These are phyloP conservation scores for Atethmia centrago DNA, from an alignment of 2,888 invertebrate genomes.

Conservation along the genomic window DNA sequence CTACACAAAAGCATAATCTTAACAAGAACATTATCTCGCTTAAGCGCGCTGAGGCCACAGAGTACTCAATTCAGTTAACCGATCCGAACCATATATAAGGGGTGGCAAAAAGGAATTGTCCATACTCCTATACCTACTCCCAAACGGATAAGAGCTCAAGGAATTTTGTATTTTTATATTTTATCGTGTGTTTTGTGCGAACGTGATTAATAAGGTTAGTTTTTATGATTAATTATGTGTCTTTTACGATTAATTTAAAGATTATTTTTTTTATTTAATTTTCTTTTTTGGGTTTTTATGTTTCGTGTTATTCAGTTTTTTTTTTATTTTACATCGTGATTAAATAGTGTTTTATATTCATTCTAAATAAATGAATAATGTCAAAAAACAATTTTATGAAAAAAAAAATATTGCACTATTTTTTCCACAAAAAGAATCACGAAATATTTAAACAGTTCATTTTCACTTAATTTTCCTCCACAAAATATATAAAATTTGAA, in stretches of 20 bases:
- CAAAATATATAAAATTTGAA: no score
- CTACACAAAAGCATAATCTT: background rate
- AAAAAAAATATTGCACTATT: background rate
- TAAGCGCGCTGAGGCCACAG: constrained; percentile 1
- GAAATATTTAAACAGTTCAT: background rate
- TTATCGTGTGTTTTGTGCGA: constrained; percentile 55
- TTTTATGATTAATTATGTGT: constrained; percentile 9
- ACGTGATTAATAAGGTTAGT: constrained; percentile 56
- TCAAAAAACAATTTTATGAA: background rate
- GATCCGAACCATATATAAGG: constrained; percentile 56
- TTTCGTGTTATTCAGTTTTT: background rate
- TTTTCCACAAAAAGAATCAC: background rate
- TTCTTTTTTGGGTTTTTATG: background rate
- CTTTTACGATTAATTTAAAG: background rate
- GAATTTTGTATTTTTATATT: constrained; percentile 62
- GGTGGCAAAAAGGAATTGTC: constrained; percentile 20
- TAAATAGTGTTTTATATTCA: background rate
- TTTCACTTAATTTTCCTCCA: background rate
- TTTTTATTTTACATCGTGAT: background rate
- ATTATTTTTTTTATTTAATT: background rate
- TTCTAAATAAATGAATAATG: background rate
- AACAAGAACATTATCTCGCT: constrained; percentile 19
- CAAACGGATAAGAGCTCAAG: constrained; percentile 52
- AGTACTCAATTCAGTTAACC: constrained; percentile 11
- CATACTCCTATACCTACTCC: constrained; percentile 52